A percentile compares a stretch with the other conserved stretches of the same genome.
Evolutionary conservation across 2,797 vertebrate species (phyloP).

Genomic region (Chaetodon trifasciatus): DNA sequence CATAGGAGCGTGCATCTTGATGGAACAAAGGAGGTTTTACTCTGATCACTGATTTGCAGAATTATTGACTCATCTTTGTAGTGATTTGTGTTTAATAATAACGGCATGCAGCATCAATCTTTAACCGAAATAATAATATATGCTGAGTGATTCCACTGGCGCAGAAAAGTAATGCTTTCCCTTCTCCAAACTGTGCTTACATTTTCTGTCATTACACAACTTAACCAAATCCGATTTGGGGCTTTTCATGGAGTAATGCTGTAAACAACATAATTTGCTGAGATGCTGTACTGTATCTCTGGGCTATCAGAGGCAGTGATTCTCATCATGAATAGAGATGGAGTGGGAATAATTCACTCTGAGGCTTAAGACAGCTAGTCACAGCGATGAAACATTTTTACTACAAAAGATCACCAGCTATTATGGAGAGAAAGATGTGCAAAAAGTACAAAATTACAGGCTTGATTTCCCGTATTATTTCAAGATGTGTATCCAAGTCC

Average conservation of each 20-base stretch:
- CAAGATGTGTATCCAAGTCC: conserved; percentile 95
- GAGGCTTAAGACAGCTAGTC: conserved; percentile 82
- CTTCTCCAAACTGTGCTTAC: conserved; percentile 41
- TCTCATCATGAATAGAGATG: conserved; percentile 71
- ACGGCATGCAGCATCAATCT: conserved; percentile 27
- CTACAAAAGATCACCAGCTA: conserved; percentile 89
- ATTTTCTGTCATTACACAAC: conserved; percentile 54
- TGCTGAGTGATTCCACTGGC: conserved; percentile 21
- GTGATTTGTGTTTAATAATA: conserved; percentile 34
- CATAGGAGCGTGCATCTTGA: conserved; percentile 51
- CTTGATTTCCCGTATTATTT: conserved; percentile 95
- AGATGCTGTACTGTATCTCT: conserved; percentile 49
- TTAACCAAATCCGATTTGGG: conserved; percentile 58
- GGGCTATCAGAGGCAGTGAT: conserved; percentile 47
- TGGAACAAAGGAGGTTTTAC: conserved; percentile 50
- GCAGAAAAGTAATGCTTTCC: conserved; percentile 11
- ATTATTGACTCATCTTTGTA: conserved; percentile 47
- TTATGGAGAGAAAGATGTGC: conserved; percentile 50
- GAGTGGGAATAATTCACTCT: conserved; percentile 90
- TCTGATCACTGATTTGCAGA: conserved; percentile 53
- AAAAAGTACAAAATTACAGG: conserved; percentile 95
- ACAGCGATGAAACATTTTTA: conserved; percentile 90
- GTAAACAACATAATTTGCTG: conserved; percentile 60
- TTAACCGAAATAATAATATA: conserved; percentile 31
- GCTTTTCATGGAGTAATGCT: conserved; percentile 51